Percentiles rank a stretch among this genome's conserved stretches.
Evolutionary conservation across 2,113 vertebrate species (phyloP).

Genomic region (Hippotragus niger): DNA sequence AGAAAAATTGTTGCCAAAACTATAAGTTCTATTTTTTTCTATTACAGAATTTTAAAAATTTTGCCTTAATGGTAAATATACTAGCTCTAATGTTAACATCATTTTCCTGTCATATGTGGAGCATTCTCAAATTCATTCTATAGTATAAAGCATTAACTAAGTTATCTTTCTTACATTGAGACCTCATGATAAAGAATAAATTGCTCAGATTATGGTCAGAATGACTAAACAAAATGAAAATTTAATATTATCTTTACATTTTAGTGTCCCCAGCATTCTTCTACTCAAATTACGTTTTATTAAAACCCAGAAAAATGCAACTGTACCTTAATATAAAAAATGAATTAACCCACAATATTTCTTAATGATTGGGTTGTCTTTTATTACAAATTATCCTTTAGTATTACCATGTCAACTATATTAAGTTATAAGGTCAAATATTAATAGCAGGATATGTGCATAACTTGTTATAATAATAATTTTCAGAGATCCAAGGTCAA

Average conservation of each 20-base stretch:
- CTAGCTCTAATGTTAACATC: background rate
- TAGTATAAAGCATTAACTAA: constrained; percentile 22
- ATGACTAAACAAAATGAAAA: background rate
- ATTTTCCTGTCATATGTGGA: constrained; percentile 28
- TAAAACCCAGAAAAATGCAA: constrained; percentile 55
- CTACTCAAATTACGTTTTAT: constrained; percentile 44
- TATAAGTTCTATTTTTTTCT: constrained; percentile 32
- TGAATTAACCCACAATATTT: constrained; percentile 55
- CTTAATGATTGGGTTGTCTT: constrained; percentile 57
- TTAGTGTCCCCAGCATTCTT: background rate
- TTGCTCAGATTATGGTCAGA: background rate
- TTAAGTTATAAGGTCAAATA: constrained; percentile 71
- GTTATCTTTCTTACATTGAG: background rate
- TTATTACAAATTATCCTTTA: constrained; percentile 74
- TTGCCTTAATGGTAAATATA: constrained; percentile 41
- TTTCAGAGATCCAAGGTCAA: constrained; percentile 76
- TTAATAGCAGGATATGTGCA: constrained; percentile 67
- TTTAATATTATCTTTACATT: constrained; percentile 13
- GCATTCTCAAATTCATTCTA: constrained; percentile 17
- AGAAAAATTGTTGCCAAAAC: constrained; percentile 26
- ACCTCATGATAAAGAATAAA: constrained; percentile 13
- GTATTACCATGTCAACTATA: constrained; percentile 68
- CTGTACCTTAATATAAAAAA: background rate
- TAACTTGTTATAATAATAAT: constrained; percentile 73
- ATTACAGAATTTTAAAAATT: background rate